Evolutionary conservation across 2,888 invertebrate species (phyloP).

Genomic region (Chymomyza fuscimana): DNA sequence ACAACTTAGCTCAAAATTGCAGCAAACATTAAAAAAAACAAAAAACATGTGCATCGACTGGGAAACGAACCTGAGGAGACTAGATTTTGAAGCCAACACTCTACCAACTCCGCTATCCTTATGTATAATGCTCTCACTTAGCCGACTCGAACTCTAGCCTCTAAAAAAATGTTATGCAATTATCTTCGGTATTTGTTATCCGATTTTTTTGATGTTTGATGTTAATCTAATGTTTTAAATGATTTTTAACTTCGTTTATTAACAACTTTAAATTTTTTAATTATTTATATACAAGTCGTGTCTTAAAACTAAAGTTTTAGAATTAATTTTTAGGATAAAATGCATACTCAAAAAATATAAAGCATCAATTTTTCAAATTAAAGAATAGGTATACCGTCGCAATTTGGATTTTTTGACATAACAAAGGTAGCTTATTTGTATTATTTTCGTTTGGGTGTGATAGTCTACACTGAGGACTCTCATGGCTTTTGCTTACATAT

Average conservation of each 20-base stretch:
- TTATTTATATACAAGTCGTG: conserved; percentile 53
- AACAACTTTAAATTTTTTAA: conserved; percentile 16
- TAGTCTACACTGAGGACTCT: conserved; percentile 32
- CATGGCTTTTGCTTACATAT: conserved; percentile 32
- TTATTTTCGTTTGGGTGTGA: conserved; percentile 24
- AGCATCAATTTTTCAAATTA: conserved; percentile 23
- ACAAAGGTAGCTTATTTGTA: conserved; percentile 21
- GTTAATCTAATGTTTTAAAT: too few relatives aligned
- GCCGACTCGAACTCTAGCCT: too few relatives aligned
- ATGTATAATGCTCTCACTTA: too few relatives aligned
- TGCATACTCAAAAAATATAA: conserved; percentile 56
- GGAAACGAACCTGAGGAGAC: too few relatives aligned
- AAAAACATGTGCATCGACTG: too few relatives aligned
- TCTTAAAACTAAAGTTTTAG: conserved; percentile 36
- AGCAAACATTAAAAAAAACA: too few relatives aligned
- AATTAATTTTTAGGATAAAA: conserved; percentile 49
- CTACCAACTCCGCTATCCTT: too few relatives aligned
- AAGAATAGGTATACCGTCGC: neutral
- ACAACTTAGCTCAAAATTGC: too few relatives aligned
- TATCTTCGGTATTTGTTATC: too few relatives aligned
- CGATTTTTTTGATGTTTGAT: too few relatives aligned
- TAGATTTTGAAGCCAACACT: too few relatives aligned
- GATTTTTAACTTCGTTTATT: neutral
- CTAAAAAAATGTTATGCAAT: too few relatives aligned
- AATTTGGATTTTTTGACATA: conserved; percentile 26